Conservation (phyloP, 2,797 vertebrate genomes). For the Phrynocephalus forsythii region DNA sequence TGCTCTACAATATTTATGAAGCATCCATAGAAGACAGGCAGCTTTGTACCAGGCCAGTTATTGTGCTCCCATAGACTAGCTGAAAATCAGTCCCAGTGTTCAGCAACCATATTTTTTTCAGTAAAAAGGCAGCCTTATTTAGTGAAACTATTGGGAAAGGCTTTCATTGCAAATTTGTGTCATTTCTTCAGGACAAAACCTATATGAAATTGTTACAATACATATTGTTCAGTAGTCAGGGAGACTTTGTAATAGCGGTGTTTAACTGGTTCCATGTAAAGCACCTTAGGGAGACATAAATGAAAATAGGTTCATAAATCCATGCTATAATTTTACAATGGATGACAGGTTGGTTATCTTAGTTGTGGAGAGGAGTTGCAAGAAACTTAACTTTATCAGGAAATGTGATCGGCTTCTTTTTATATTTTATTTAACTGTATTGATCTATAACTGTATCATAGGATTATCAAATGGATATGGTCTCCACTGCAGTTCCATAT, state of each 20-base stretch:
- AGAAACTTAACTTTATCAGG: neutral
- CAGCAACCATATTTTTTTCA: neutral
- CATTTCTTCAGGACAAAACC: neutral
- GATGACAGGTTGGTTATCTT: neutral
- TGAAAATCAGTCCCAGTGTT: neutral
- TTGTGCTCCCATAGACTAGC: neutral
- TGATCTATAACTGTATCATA: neutral
- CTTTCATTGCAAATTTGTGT: neutral
- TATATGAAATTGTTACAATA: conserved; percentile 3
- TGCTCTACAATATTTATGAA: conserved; percentile 17
- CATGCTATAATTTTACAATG: conserved; percentile 7
- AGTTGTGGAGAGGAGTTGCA: neutral
- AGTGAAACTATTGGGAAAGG: neutral
- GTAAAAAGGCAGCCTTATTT: neutral
- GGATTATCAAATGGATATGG: neutral
- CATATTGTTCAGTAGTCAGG: neutral
- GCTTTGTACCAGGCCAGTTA: neutral
- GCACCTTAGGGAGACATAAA: conserved; percentile 33
- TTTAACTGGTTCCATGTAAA: conserved; percentile 17
- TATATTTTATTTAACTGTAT: neutral
- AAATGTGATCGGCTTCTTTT: neutral
- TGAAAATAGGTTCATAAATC: neutral
- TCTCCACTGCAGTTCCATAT: neutral
- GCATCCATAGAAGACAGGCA: neutral
- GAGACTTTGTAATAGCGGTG: conserved; percentile 5